These are phyloP conservation scores for Hymenochirus boettgeri DNA, from an alignment of 2,113 vertebrate species.

Conservation along the genomic window DNA sequence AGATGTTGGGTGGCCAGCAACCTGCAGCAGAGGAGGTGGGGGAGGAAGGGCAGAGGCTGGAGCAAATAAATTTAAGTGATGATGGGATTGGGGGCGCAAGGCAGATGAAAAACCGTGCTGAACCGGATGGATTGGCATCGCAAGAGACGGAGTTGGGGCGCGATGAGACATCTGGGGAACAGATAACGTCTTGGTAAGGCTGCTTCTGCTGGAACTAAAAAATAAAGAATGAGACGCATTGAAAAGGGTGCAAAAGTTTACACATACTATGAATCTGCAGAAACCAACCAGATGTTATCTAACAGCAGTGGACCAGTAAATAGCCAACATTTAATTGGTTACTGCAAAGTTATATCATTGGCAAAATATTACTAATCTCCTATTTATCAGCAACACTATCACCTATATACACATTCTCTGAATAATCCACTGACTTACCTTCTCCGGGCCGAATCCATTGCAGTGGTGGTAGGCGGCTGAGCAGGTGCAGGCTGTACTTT, in stretches of 20 bases:
- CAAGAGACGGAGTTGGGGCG: constrained; percentile 73
- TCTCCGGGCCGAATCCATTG: constrained; percentile 42
- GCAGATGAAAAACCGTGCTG: constrained; percentile 59
- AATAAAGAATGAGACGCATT: too few species aligned
- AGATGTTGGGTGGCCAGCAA: constrained; percentile 64
- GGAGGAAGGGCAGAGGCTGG: constrained; percentile 69
- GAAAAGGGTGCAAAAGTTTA: too few species aligned
- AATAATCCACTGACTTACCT: constrained; percentile 2
- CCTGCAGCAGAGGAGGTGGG: constrained; percentile 80
- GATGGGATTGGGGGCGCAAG: constrained; percentile 69
- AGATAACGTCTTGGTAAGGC: constrained; percentile 59
- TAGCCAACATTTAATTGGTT: too few species aligned
- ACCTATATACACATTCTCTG: too few species aligned
- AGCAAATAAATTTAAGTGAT: constrained; percentile 61
- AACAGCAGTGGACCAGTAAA: too few species aligned
- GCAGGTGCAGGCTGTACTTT: constrained; percentile 48
- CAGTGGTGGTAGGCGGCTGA: constrained; percentile 57
- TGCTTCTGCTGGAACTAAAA: constrained; percentile 50
- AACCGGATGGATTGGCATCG: constrained; percentile 57
- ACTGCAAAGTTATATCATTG: too few species aligned
- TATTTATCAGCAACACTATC: too few species aligned
- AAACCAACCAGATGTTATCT: too few species aligned
- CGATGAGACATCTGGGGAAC: constrained; percentile 61
- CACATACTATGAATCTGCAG: too few species aligned
- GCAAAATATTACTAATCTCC: too few species aligned